Percentiles rank a stretch among this genome's conserved stretches.
phyloP scores from a whole-genome alignment of 2,797 vertebrate species.

The Dendrocincla fuliginosa region DNA sequence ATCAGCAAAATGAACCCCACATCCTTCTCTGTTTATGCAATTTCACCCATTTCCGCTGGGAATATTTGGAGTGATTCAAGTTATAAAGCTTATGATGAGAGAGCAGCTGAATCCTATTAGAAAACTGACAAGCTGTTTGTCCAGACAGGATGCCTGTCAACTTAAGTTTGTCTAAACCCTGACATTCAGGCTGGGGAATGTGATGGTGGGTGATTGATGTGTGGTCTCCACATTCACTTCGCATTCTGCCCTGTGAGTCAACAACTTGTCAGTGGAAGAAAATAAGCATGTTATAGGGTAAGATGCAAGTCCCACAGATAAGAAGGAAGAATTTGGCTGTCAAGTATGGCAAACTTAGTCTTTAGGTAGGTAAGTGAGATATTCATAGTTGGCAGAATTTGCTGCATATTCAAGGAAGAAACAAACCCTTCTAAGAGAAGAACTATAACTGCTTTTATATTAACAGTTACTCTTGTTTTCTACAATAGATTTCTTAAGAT shows the following conservation, averaged over 20 bases:
- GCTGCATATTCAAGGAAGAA: background rate
- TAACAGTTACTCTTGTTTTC: background rate
- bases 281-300: background rate
- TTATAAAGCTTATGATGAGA: background rate
- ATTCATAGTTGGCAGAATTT: background rate
- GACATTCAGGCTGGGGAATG: background rate
- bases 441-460: background rate
- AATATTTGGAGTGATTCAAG: background rate
- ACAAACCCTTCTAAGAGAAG: background rate
- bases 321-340: background rate
- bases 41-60: background rate
- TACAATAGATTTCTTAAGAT: background rate
- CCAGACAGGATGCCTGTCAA: background rate
- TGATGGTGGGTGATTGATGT: background rate
- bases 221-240: background rate
- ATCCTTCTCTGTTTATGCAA: background rate
- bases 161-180: background rate
- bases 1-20: background rate
- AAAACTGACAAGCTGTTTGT: background rate
- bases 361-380: background rate
- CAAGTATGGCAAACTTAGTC: background rate
- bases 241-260: background rate
- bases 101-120: background rate
- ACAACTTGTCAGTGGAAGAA: conserved; percentile 2
- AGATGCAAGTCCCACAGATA: background rate